phyloP scores from a whole-genome alignment of 2,797 vertebrate species.

The Brachymystax lenok region DNA sequence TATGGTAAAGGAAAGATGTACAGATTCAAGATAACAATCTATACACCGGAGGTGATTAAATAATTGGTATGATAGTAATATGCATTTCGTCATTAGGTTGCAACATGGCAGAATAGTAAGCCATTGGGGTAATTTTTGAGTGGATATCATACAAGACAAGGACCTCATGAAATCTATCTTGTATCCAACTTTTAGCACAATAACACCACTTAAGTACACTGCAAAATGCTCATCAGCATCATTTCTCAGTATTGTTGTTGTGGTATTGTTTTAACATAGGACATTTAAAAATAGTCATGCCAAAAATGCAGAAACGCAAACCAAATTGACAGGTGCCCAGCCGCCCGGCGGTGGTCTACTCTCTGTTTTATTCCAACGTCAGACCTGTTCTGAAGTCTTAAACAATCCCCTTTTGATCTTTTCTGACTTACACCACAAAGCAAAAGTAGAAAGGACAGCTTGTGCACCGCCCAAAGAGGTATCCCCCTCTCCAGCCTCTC shows the following conservation, averaged over 20 bases:
- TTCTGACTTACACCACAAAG: slow-evolving; percentile 57
- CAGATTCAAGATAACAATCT: neutral
- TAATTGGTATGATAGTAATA: neutral
- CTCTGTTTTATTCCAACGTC: slow-evolving; percentile 26
- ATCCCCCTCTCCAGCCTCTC: slow-evolving; percentile 44
- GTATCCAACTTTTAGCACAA: slow-evolving; percentile 52
- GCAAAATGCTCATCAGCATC: slow-evolving; percentile 67
- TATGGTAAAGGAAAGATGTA: slow-evolving; percentile 11
- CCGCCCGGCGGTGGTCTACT: slow-evolving; percentile 9
- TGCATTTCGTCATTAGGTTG: neutral
- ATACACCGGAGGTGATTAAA: neutral
- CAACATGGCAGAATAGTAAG: neutral
- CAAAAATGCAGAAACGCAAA: slow-evolving; percentile 17
- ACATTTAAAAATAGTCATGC: slow-evolving; percentile 23
- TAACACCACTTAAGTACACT: slow-evolving; percentile 13
- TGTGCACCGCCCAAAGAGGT: slow-evolving; percentile 43
- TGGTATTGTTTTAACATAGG: neutral
- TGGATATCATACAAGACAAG: neutral
- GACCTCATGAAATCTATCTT: neutral
- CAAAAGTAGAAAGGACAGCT: slow-evolving; percentile 53
- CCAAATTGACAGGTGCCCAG: slow-evolving; percentile 23
- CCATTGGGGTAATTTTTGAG: neutral
- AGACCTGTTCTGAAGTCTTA: slow-evolving; percentile 45
- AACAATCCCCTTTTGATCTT: slow-evolving; percentile 47
- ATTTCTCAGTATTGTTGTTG: neutral